Evolutionary conservation across 2,113 vertebrate genomes (phyloP), one percentile per base, ranked within the genome.

Genomic region (Riparia riparia): DNA sequence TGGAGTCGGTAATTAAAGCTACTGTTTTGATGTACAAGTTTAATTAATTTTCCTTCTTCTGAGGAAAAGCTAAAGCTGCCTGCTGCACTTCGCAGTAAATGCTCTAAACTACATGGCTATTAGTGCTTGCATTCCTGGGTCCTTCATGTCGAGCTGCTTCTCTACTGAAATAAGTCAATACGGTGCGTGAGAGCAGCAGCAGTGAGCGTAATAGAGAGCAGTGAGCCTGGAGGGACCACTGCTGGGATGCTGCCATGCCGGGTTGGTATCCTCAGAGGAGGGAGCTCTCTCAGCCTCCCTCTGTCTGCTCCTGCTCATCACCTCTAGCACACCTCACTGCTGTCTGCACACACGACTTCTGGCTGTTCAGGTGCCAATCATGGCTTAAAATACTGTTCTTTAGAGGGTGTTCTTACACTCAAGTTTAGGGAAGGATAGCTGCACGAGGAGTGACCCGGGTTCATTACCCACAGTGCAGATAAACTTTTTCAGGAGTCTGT

Each of bases 211-310:
- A n/a, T 2, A 14, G 1, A 60, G 29, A 86, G 37, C 34, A 72
- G 28, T 2, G 68, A 44, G 72, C 66, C 24, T n/a, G 70, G 12
- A 82, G 53, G 17, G 76, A 54, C 10, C 21, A 4, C 17, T 42
- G 61, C 34, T 3, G 12, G 28, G 24, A 66, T 41, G 25, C 49
- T 31, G 64, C 1, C 22, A 51, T 34, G 15, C 61, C 71, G 63
- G 47, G 17, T 0, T 42, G 53, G n/a, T 7, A 54, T 22, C 39
- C 39, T 47, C 44, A 44, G 5, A 0, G 2, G 6, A 66, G 17
- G 7, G 51, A 79, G 51, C 39, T 39, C n/a, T 20, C 41, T 25
- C 45, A 72, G 69, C 39, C 44, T 74, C 29, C 50, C 44, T 63
- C 11, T 72, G 60, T 28, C 53, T 42, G 25, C 37, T 64, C 26